Evolutionary conservation across 2,113 vertebrate species (phyloP), one percentile per base, ranked within the genome.

Genomic region (Puntigrus tetrazona): DNA sequence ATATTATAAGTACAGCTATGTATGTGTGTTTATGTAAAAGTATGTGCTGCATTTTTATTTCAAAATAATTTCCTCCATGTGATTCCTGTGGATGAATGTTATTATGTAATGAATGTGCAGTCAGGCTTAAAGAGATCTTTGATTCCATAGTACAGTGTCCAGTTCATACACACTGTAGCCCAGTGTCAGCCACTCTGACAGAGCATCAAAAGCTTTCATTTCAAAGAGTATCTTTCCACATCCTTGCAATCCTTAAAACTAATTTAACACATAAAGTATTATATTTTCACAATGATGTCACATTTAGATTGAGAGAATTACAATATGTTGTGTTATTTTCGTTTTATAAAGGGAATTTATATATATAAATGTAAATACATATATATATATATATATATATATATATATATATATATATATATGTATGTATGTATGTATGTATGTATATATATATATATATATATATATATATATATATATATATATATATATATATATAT

Each of bases 41-140:
- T 75, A 16, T 29, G 13, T 1, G 27, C 29, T 69, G 29, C 16
- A 85, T 88, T 78, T 43, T 86, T 63, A 84, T 34, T 8, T 55
- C 2, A 55, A 36, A 31, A 41, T 74, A 3, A 69, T 67, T 74
- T 43, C 38, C 16, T 81, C 31, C 70, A 36, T 86, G 78, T 70
- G 75, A 86, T 69, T 86, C 69, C 74, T 20, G 11, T 29, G 25
- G 67, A 57, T 55, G 38, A 43, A 29, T 11, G 11, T 25, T 72
- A 31, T 88, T 86, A 86, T 84, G 78, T 88, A 86, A 88, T 81
- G n/a, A 36, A 84, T 31, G 31, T 81, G 59, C 76, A 45, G 34
- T 43, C 82, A 72, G 52, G 10, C 77, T 81, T 78, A n/a, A 55
- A 63, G 20, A 81, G 59, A 47, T 47, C 25, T 76, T 81, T 29